phyloP scores from a whole-genome alignment of 1,140 invertebrate genomes.

The Drosophila bocqueti region DNA sequence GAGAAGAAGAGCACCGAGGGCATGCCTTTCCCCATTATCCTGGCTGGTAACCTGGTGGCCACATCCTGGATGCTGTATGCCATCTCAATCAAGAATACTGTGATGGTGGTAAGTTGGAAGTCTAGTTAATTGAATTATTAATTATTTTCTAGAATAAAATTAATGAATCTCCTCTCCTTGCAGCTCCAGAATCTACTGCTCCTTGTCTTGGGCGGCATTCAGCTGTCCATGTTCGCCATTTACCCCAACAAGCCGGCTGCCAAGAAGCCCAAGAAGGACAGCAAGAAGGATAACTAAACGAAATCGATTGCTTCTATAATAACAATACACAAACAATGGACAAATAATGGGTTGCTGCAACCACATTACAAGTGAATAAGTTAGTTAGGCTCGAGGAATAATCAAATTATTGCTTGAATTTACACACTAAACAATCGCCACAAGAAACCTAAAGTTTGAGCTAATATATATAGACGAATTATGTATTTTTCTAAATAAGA shows the following conservation, averaged over 20 bases:
- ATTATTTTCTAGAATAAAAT: not conserved
- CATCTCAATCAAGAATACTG: slow-evolving; percentile 90
- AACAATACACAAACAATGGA: slow-evolving; percentile 14
- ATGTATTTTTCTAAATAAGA: slow-evolving; percentile 57
- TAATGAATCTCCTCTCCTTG: slow-evolving; percentile 55
- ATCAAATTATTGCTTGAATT: slow-evolving; percentile 54
- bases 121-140: too few relatives aligned
- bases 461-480: slow-evolving; percentile 40
- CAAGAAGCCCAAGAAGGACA: slow-evolving; percentile 81
- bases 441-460: slow-evolving; percentile 32
- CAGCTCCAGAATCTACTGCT: slow-evolving; percentile 90
- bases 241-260: slow-evolving; percentile 86
- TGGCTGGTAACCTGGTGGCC: slow-evolving; percentile 91
- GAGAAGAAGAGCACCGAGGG: slow-evolving; percentile 91
- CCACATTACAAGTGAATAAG: slow-evolving; percentile 34
- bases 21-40: slow-evolving; percentile 93
- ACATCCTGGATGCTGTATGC: slow-evolving; percentile 93
- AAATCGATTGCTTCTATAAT: slow-evolving; percentile 34
- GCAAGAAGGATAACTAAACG: slow-evolving; percentile 65
- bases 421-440: slow-evolving; percentile 47
- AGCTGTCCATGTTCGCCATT: slow-evolving; percentile 89
- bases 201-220: slow-evolving; percentile 87
- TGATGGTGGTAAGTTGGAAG: slow-evolving; percentile 88
- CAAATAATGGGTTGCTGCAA: slow-evolving; percentile 40
- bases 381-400: slow-evolving; percentile 50